These are phyloP conservation scores for Saguinus imperator DNA, from an alignment of 2,113 vertebrate genomes.

Conservation along the genomic window DNA sequence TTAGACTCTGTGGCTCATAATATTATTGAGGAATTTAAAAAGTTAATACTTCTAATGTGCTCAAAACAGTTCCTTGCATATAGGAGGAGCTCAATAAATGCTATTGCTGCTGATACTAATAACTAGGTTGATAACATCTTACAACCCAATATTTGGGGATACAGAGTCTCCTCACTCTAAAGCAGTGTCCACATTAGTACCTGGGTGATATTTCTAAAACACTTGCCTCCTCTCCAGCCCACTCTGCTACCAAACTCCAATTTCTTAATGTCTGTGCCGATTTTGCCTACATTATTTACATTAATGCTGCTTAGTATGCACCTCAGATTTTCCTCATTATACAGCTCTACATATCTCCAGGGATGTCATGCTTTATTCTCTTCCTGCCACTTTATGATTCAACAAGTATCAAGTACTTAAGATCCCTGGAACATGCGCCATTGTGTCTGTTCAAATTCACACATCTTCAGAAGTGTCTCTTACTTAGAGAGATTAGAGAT, in stretches of 20 bases:
- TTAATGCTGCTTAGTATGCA: neutral
- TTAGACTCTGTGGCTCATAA: neutral
- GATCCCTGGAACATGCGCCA: neutral
- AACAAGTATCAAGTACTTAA: neutral
- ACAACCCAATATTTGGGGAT: accelerated
- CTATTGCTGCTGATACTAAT: neutral
- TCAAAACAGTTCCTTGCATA: neutral
- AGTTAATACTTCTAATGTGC: neutral
- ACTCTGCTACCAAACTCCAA: neutral
- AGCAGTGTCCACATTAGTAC: neutral
- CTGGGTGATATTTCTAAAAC: neutral
- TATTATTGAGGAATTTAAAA: neutral
- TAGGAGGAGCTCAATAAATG: neutral
- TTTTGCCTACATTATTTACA: neutral
- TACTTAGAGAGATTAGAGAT: neutral
- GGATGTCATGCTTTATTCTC: neutral
- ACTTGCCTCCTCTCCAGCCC: neutral
- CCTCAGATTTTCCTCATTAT: neutral
- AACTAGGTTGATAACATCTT: neutral
- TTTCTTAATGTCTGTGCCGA: neutral
- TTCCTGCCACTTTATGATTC: neutral
- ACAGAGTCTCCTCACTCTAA: neutral
- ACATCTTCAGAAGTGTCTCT: neutral
- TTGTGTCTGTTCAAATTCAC: neutral
- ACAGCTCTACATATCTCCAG: neutral